Evolutionary conservation across 1,140 invertebrate species (phyloP), one percentile per base, ranked within the genome.

Genomic region (Meloidogyne chitwoodi): DNA sequence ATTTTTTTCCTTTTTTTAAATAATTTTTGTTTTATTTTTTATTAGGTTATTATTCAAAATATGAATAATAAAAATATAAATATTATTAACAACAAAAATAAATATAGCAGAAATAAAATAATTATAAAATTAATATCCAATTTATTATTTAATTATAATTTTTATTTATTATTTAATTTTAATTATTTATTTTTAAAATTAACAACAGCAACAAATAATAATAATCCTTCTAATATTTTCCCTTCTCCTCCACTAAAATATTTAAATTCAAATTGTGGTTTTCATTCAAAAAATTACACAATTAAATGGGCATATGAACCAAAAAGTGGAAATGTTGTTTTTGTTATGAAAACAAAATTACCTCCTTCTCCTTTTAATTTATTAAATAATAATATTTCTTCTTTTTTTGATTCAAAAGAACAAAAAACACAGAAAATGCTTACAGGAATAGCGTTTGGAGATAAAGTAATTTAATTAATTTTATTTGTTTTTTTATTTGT

Each of bases 291-390:
- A 24, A 61, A 80, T 68, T 82, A 82, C 34, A 63, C 73, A 16
- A 48, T 82, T 5, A 73, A 82, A 77, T 82, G 81, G 81, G 81
- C 81, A 22, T 82, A 74, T 56, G 81, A 82, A 41, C 82, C 81
- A 19, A 34, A 66, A 27, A 81, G 62, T 24, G 68, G 63, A 62
- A 83, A 74, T 70, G 65, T 81, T n/a, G 82, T 82, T 10, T 82
- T 82, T 64, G 81, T 82, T 10, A 56, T 82, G 11, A 83, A 79
- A 38, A 48, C 79, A 76, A 84, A 27, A 48, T 16, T 44, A 16
- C 76, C 77, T 19, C 22, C 38, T 16, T 19, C 77, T 19, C 11
- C 38, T 24, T 19, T 48, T 24, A 31, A 29, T 22, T 26, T 41
- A 22, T 29, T 31, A n/a, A 8, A 48, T 62, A 64, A 44, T 24